Base-by-base conservation (phyloP, 2,888 invertebrate species). In the Acanthosepion esculentum region DNA sequence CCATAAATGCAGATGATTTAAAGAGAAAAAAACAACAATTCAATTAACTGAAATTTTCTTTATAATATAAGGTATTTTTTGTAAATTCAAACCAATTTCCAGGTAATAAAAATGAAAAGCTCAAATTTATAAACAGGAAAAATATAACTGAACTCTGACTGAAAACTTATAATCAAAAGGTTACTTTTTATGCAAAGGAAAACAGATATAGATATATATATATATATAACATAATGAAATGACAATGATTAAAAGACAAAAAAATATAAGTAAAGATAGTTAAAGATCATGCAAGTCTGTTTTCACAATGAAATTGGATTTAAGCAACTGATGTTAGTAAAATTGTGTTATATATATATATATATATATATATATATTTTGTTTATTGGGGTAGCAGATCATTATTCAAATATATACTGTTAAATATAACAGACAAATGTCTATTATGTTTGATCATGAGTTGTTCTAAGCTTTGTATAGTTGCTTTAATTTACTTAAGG, bases 281-380 rank as follows among this genome's bases (percentile, higher is more conserved):
- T n/a, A n/a, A n/a, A n/a, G n/a, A n/a, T n/a, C n/a, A n/a, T n/a
- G n/a, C n/a, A n/a, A n/a, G n/a, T n/a, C n/a, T n/a, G n/a, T n/a
- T n/a, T n/a, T n/a, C n/a, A n/a, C n/a, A n/a, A n/a, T n/a, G n/a
- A n/a, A n/a, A n/a, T n/a, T n/a, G n/a, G n/a, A n/a, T n/a, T n/a
- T n/a, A n/a, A n/a, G n/a, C n/a, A n/a, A n/a, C n/a, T n/a, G n/a
- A n/a, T n/a, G n/a, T n/a, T n/a, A n/a, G n/a, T n/a, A n/a, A n/a
- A n/a, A n/a, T n/a, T n/a, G n/a, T n/a, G n/a, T n/a, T n/a, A n/a
- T 48, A 92, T 48, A 92, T 48, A 92, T 48, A 92, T 48, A 92
- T 48, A 92, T 41, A 92, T 92, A 41, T 92, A 92, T 92, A 48
- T 48, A 48, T 64, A 41, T 1, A 41, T 41, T 41, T 41, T 41